These are phyloP conservation scores for Zele albiditarsus DNA, from an alignment of 2,888 invertebrate genomes.

Conservation along the genomic window DNA sequence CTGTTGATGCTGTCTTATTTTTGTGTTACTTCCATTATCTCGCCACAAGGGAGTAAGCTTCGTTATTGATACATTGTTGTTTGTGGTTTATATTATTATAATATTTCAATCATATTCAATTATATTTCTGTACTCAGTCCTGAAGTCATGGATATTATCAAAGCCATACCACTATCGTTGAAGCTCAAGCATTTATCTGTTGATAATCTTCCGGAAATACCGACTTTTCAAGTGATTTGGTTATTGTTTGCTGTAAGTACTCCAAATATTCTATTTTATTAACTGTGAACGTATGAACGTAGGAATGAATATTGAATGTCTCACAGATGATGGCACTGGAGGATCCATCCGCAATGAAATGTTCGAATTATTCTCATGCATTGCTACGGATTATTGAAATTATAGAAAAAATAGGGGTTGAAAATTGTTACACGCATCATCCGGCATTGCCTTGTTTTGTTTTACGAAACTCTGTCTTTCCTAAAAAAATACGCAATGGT, in stretches of 20 bases:
- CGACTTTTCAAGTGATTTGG: conserved; percentile 56
- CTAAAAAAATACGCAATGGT: conserved; percentile 45
- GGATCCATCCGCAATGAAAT: conserved; percentile 37
- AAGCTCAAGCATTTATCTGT: background rate
- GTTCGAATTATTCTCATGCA: conserved; percentile 43
- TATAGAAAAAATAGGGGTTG: conserved; percentile 46
- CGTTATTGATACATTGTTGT: background rate
- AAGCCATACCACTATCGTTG: background rate
- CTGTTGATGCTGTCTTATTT: conserved; percentile 47
- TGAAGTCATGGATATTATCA: background rate
- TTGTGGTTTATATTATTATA: background rate
- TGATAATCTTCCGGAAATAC: background rate
- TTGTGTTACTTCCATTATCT: conserved; percentile 29
- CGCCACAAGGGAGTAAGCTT: background rate
- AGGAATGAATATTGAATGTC: background rate
- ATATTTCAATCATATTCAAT: background rate
- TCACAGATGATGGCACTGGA: conserved; percentile 46
- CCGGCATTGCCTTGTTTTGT: conserved; percentile 53
- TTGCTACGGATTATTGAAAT: conserved; percentile 41
- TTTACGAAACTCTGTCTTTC: conserved; percentile 46
- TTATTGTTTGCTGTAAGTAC: conserved; percentile 55
- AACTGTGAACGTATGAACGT: background rate
- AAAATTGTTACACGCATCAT: conserved; percentile 57
- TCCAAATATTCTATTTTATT: background rate
- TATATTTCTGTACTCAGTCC: conserved; percentile 48